Evolutionary conservation across 2,888 invertebrate genomes (phyloP).

Genomic region (Volucella zonaria): DNA sequence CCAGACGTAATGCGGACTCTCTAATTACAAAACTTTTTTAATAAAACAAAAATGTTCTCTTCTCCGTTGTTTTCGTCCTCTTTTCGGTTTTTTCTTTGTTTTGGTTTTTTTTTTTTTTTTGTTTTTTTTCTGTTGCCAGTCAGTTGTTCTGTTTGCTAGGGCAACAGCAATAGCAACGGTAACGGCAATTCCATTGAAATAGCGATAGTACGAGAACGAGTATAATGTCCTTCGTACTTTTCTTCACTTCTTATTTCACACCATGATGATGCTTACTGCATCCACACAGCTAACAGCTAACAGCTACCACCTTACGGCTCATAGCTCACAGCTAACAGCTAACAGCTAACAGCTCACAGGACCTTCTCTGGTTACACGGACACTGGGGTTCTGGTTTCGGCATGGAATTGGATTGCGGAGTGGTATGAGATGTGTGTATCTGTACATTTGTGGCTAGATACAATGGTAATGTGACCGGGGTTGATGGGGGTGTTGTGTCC

Average conservation of each 20-base stretch:
- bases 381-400: constrained; percentile 17
- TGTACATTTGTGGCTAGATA: background rate
- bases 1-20: constrained; percentile 72
- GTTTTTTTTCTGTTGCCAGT: background rate
- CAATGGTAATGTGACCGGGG: background rate
- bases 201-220: background rate
- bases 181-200: constrained; percentile 14
- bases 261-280: constrained; percentile 64
- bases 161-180: too few species aligned
- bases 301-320: too few species aligned
- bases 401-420: background rate
- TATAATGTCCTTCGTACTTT: constrained; percentile 14
- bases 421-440: constrained; percentile 17
- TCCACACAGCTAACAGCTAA: constrained; percentile 6
- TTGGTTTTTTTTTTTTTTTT: background rate
- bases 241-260: constrained; percentile 46
- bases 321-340: too few species aligned
- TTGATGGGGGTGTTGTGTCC: constrained; percentile 9
- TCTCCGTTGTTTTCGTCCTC: constrained; percentile 12
- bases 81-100: background rate
- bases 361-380: constrained; percentile 9
- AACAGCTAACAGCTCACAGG: constrained; percentile 37
- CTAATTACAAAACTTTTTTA: constrained; percentile 74
- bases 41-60: constrained; percentile 70
- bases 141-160: background rate